Evolutionary conservation across 2,113 vertebrate species (phyloP).

Genomic region (Chinchilla lanigera): DNA sequence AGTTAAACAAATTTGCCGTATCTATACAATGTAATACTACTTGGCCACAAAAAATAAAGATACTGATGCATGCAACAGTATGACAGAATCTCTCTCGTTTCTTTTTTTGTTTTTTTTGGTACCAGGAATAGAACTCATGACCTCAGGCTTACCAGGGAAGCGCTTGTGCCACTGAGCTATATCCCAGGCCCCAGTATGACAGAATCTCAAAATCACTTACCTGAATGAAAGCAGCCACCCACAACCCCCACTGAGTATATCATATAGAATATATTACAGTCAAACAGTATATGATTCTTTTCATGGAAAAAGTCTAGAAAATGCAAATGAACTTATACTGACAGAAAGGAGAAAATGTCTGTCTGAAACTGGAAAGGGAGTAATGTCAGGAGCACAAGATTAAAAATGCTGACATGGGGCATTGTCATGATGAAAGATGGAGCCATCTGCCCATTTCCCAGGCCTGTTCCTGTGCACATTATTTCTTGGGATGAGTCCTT

Average conservation of each 20-base stretch:
- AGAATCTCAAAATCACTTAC: conserved; percentile 34
- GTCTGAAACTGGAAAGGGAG: background rate
- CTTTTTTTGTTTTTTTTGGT: too few species aligned
- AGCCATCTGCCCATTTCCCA: background rate
- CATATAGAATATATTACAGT: too few species aligned
- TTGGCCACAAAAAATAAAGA: background rate
- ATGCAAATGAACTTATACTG: conserved; percentile 12
- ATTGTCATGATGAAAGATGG: too few species aligned
- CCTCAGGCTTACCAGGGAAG: too few species aligned
- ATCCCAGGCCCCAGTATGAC: too few species aligned
- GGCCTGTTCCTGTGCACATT: background rate
- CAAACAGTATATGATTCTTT: background rate
- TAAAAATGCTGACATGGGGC: too few species aligned
- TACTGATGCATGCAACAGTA: background rate
- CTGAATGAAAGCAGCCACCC: background rate
- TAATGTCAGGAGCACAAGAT: background rate
- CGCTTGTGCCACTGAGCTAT: too few species aligned
- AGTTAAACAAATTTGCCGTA: background rate
- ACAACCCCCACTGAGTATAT: background rate
- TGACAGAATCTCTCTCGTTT: conserved; percentile 5
- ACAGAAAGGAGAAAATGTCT: background rate
- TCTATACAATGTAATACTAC: background rate
- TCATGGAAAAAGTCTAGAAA: conserved; percentile 38
- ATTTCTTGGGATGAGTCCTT: background rate
- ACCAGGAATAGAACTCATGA: too few species aligned